Percentiles rank a stretch among this genome's conserved stretches.
Conservation (phyloP, 2,888 invertebrate species). For the Maniola hyperantus region DNA sequence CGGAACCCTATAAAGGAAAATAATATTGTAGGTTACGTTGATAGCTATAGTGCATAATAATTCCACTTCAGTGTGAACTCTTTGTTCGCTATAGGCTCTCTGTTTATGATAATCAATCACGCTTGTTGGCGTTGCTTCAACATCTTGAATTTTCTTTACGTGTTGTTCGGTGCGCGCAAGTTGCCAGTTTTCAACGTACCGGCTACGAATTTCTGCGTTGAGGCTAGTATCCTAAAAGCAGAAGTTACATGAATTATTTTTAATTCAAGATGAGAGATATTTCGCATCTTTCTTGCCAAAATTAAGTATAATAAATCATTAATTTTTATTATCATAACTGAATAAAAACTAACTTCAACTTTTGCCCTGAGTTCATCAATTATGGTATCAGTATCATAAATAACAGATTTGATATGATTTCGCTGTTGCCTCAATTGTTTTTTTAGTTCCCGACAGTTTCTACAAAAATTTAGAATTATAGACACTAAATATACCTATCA, state of each 20-base stretch:
- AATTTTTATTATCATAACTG: too few relatives aligned
- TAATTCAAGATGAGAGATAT: background rate
- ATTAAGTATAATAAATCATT: too few relatives aligned
- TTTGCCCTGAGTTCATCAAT: constrained; percentile 53
- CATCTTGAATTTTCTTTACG: constrained; percentile 46
- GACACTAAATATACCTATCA: constrained; percentile 8
- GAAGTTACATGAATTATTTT: background rate
- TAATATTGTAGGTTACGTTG: constrained; percentile 47
- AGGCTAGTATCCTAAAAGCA: constrained; percentile 52
- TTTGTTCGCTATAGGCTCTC: constrained; percentile 57
- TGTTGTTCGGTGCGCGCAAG: constrained; percentile 64
- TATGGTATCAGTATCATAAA: constrained; percentile 56
- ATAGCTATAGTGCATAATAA: constrained; percentile 56
- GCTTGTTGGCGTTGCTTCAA: constrained; percentile 46
- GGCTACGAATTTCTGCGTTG: constrained; percentile 52
- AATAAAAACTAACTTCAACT: constrained; percentile 58
- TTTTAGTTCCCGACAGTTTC: constrained; percentile 52
- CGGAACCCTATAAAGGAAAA: too few relatives aligned
- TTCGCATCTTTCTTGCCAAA: too few relatives aligned
- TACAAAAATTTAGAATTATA: constrained; percentile 37
- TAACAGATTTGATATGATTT: constrained; percentile 58
- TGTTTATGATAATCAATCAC: constrained; percentile 57
- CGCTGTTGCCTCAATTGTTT: constrained; percentile 61
- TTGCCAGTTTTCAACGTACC: constrained; percentile 65
- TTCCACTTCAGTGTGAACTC: constrained; percentile 68